These are phyloP conservation scores for Ochropleura leucogaster DNA, from an alignment of 2,888 invertebrate genomes.

Conservation along the genomic window DNA sequence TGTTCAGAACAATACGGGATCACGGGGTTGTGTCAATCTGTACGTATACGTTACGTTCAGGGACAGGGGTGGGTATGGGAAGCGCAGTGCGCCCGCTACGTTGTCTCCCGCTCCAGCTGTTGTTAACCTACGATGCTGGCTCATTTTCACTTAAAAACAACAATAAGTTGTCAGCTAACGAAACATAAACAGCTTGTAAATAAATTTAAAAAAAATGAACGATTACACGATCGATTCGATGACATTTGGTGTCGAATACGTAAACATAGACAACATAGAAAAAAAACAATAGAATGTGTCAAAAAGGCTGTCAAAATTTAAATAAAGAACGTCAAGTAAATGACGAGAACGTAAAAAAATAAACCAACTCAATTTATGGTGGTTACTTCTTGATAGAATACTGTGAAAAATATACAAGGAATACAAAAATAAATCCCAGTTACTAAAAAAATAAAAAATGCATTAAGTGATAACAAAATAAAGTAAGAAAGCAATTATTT, in stretches of 20 bases:
- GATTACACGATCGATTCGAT: no score
- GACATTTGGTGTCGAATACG: background rate
- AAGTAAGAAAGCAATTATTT: background rate
- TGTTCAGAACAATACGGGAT: constrained; percentile 58
- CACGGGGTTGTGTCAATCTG: constrained; percentile 44
- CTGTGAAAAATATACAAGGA: background rate
- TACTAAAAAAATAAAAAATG: background rate
- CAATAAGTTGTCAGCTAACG: background rate
- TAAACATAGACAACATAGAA: background rate
- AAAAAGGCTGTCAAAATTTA: background rate
- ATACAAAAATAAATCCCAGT: constrained; percentile 4
- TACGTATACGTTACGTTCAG: constrained; percentile 23
- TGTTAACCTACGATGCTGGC: constrained; percentile 73
- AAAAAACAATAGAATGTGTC: background rate
- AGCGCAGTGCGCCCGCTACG: constrained; percentile 73
- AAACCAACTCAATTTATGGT: background rate
- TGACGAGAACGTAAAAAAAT: constrained; percentile 10
- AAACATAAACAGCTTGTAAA: background rate
- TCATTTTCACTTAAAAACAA: constrained; percentile 66
- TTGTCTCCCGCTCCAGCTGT: constrained; percentile 86
- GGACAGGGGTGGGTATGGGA: constrained; percentile 56
- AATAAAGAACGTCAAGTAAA: background rate
- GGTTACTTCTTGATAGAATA: background rate
- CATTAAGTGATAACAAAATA: background rate
- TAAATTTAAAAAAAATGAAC: background rate